Percentiles rank a stretch among this genome's conserved stretches.
phyloP scores from a whole-genome alignment of 2,888 invertebrate genomes.

The Rugalucina vietnamica region DNA sequence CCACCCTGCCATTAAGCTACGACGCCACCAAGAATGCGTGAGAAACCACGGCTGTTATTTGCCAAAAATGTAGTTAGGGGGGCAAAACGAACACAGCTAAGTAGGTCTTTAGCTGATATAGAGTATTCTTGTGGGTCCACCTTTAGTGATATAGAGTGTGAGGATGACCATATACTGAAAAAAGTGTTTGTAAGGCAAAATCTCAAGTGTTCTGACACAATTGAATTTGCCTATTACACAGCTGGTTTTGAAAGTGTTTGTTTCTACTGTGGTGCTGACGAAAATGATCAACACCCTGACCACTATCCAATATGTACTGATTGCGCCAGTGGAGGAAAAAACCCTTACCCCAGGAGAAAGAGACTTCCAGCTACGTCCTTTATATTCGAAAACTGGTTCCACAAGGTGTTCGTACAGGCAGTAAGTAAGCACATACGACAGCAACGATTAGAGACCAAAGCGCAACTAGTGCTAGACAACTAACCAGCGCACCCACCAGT shows the following conservation, averaged over 20 bases:
- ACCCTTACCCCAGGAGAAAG: background rate
- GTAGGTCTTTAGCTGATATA: background rate
- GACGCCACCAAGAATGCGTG: no score
- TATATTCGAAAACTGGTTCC: no score
- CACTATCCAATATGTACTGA: conserved; percentile 6
- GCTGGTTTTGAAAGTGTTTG: background rate
- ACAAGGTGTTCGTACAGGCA: no score
- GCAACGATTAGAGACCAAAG: no score
- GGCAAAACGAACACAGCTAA: background rate
- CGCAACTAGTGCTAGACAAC: no score
- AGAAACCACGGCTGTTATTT: conserved; percentile 2
- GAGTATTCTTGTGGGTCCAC: conserved; percentile 16
- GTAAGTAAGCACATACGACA: no score
- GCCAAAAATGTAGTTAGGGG: conserved; percentile 16
- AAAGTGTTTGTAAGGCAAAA: background rate
- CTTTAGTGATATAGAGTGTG: background rate
- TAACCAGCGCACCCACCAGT: no score
- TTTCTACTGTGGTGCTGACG: conserved; percentile 12
- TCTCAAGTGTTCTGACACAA: background rate
- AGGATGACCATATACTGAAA: background rate
- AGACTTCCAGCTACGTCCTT: background rate
- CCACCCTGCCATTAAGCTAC: no score
- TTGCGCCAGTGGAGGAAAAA: background rate
- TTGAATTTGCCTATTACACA: conserved; percentile 6
- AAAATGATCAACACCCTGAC: no score